These are phyloP conservation scores for Centropyge bicolor DNA, from an alignment of 2,797 vertebrate genomes.

Conservation along the genomic window DNA sequence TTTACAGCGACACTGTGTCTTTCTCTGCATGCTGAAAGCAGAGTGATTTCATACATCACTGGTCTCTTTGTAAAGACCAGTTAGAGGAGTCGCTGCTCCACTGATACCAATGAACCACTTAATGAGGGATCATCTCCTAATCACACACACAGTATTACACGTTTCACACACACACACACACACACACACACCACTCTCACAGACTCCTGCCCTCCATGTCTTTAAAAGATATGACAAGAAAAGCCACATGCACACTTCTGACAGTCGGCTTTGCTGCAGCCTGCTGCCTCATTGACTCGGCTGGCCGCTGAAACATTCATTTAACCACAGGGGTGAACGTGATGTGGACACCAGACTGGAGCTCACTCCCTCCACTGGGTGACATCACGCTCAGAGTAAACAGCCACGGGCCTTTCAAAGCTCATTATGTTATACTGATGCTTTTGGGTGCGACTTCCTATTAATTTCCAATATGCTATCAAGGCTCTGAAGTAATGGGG, in stretches of 20 bases:
- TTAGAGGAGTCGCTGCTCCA: conserved; percentile 16
- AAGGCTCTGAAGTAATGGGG: conserved; percentile 26
- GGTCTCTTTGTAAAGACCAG: conserved; percentile 35
- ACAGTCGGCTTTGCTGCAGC: not conserved
- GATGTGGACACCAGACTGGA: conserved; percentile 22
- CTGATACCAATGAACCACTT: conserved; percentile 35
- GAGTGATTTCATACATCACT: conserved; percentile 48
- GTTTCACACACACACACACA: conserved; percentile 15
- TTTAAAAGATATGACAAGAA: conserved; percentile 19
- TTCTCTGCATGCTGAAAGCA: conserved; percentile 3
- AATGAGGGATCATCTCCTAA: conserved; percentile 38
- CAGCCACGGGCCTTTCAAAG: conserved; percentile 32
- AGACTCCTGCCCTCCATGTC: not conserved
- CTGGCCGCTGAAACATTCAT: conserved; percentile 33
- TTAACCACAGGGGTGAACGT: not conserved
- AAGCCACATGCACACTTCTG: conserved; percentile 1
- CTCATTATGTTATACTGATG: conserved; percentile 50
- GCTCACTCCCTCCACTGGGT: conserved; percentile 6
- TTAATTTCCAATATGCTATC: conserved; percentile 35
- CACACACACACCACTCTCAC: conserved; percentile 13
- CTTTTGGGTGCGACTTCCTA: conserved; percentile 17
- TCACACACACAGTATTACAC: conserved; percentile 1
- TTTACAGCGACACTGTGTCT: not conserved
- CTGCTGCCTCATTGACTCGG: conserved; percentile 29
- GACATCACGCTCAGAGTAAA: conserved; percentile 44